Evolutionary conservation across 2,113 vertebrate genomes (phyloP).

Genomic region (Mormyrus iriodes): DNA sequence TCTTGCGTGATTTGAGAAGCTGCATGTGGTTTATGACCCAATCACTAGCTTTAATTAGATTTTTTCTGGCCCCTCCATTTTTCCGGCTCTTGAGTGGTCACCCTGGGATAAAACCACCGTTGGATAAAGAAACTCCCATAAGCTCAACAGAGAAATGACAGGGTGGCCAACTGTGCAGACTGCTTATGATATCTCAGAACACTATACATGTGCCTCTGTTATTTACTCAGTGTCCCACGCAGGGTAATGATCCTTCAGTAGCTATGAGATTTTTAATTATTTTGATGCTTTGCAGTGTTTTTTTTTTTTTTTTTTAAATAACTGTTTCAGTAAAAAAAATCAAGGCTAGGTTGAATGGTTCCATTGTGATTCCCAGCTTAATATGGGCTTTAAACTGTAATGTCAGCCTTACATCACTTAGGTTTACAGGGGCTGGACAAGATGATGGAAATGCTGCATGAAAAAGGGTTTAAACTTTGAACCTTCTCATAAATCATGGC

Average conservation of each 20-base stretch:
- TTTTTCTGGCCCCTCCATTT: background rate
- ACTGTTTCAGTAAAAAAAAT: background rate
- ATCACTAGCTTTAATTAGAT: background rate
- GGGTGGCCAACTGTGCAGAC: background rate
- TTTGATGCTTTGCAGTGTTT: background rate
- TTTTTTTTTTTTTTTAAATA: too few species aligned
- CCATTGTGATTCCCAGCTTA: background rate
- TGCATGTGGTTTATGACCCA: background rate
- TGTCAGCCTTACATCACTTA: background rate
- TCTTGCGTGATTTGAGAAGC: background rate
- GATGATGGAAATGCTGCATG: background rate
- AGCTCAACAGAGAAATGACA: background rate
- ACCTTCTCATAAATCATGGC: background rate
- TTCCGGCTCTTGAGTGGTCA: background rate
- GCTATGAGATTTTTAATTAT: background rate
- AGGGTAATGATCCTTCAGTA: background rate
- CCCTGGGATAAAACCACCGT: background rate
- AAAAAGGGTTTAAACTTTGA: background rate
- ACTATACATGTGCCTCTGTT: background rate
- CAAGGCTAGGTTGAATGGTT: background rate
- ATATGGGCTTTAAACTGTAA: background rate
- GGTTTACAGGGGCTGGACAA: background rate
- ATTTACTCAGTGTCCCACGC: background rate
- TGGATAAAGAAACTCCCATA: background rate
- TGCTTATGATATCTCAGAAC: background rate